A percentile compares a stretch with the other conserved stretches of the same genome.
Evolutionary conservation across 1,140 invertebrate genomes (phyloP).

Genomic region (Anthonomus grandis): DNA sequence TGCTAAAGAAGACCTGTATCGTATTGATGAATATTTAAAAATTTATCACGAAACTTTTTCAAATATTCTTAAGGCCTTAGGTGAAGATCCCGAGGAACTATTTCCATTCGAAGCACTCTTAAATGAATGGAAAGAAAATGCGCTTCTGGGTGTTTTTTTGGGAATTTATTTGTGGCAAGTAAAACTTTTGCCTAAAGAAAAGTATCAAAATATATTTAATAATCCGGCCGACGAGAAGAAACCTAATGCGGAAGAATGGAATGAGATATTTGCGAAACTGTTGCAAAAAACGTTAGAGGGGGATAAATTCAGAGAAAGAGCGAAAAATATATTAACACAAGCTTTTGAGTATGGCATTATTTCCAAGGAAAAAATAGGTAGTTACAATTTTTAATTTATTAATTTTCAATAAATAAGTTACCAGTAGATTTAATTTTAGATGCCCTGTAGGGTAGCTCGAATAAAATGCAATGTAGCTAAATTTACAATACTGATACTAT

Average conservation of each 20-base stretch:
- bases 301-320: background rate
- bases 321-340: constrained; percentile 1
- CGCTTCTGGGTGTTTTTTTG: constrained; percentile 39
- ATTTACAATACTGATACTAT: too few species aligned
- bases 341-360: constrained; percentile 7
- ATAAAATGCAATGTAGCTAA: too few species aligned
- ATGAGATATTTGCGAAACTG: background rate
- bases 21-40: constrained; percentile 51
- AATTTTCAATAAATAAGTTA: too few species aligned
- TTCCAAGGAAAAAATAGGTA: too few species aligned
- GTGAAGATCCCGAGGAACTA: constrained; percentile 47
- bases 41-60: constrained; percentile 55
- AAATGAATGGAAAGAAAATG: constrained; percentile 44
- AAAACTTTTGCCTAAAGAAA: constrained; percentile 5
- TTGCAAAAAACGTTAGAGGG: background rate
- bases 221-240: background rate
- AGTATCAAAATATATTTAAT: background rate
- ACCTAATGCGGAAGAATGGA: background rate
- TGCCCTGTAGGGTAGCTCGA: too few species aligned
- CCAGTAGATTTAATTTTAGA: too few species aligned
- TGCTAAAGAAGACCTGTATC: constrained; percentile 48
- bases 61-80: constrained; percentile 43
- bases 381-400: too few species aligned
- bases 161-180: constrained; percentile 5
- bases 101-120: constrained; percentile 48